Evolutionary conservation across 2,113 vertebrate genomes (phyloP), one percentile per base, ranked within the genome.

Genomic region (Hippocampus mohnikei): DNA sequence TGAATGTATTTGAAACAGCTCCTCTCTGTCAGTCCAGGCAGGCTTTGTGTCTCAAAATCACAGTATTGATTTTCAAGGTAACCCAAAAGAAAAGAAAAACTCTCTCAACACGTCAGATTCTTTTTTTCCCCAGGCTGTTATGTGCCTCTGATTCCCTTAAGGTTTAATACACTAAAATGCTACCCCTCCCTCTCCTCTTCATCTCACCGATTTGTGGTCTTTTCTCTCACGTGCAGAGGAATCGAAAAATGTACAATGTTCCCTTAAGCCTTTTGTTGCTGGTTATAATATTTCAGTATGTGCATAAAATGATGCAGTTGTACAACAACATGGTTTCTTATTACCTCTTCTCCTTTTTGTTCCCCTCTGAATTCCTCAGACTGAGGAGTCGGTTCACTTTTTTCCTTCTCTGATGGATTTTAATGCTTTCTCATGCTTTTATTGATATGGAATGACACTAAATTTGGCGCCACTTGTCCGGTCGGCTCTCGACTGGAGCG

Each of bases 381-480:
- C 84, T 82, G 74, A 58, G 50, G 55, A 62, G 55, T 80, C 67
- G 48, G 59, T 66, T 63, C 23, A 56, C 20, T 61, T 48, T 29
- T n/a, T n/a, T 41, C 80, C 70, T 71, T 79, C 85, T 82, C 77
- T 90, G 87, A 89, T 85, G 80, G 87, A 90, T 89, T 93, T 90
- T 87, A 92, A 91, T 91, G 89, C 87, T 85, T 93, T 91, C 90
- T 83, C 87, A 87, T 87, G 87, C 82, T 87, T 83, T 90, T 89
- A 91, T 92, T 92, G 90, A 93, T 92, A 91, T 91, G 90, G 89
- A 93, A 92, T 92, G 88, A 90, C 91, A 90, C 89, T 88, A 87
- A 84, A 89, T 89, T 92, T 91, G 92, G 89, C 91, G 88, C 90
- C 89, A 91, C 91, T 85, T 85, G 72, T 87, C 81, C 88, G 58